Base-by-base conservation (phyloP, 2,888 invertebrate genomes). In the Lutraria lutraria region DNA sequence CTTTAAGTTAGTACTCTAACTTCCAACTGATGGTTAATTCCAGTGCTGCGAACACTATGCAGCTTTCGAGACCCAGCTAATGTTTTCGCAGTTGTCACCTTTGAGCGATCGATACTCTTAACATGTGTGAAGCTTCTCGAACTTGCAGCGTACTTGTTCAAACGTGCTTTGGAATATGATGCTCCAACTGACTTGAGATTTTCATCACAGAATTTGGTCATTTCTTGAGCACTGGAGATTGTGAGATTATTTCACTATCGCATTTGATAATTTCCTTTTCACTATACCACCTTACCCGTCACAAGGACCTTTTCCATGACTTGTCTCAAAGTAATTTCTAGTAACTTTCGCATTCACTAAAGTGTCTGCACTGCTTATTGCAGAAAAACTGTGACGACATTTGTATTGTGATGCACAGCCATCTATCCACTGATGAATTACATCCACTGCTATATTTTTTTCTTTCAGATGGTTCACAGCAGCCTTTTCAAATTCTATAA, bases 381-480 rank as follows among this genome's bases (percentile, higher is more conserved):
- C 76, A 10, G 81, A 31, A 76, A 88, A 85, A n/a, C 76, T 63
- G 43, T 85, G 43, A 34, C 54, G 81, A 0, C 81, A 19, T 31
- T 85, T 85, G 63, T 88, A 88, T 53, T 88, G 86, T 0, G 83
- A 82, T 21, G 86, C 83, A 83, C 83, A 86, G 2, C 86, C 83
- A 83, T 83, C 86, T 80, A 79, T 86, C 80, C 83, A 86, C 54
- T 88, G 76, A 29, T 88, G 85, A 8, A 88, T 53, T 54, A 25
- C 31, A 13, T 85, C 16, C 16, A 88, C 52, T 12, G 85, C 8
- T 12, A 81, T 21, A 19, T 31, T 82, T 19, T 43, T 82, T 13
- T 60, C 29, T 8, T 80, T 63, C 25, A 84, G 21, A 56, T 85
- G 85, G 29, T 85, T 10, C 53, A 85, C 21, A 25, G 86, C 87